Percentiles rank a stretch among this genome's conserved stretches.
phyloP scores from a whole-genome alignment of 2,113 vertebrate genomes.

The Notothenia rossii region DNA sequence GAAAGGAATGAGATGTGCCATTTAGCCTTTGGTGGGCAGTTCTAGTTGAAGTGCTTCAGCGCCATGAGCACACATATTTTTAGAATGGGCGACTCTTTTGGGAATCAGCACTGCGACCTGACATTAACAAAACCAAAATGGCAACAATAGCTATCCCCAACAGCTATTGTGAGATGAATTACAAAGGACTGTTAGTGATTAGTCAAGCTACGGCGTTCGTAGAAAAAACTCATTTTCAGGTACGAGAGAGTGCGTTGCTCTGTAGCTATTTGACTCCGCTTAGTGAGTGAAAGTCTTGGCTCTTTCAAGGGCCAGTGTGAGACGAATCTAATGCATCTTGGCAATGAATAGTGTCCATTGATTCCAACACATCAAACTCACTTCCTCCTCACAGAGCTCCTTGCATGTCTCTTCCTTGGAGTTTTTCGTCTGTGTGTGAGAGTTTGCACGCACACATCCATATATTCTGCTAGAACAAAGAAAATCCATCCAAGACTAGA shows the following conservation, averaged over 20 bases:
- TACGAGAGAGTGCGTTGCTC: not conserved
- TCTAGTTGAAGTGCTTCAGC: conserved; percentile 46
- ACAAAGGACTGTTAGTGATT: conserved; percentile 40
- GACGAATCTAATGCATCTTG: conserved; percentile 65
- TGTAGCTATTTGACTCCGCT: conserved; percentile 33
- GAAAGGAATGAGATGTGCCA: conserved; percentile 49
- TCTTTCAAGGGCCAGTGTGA: conserved; percentile 55
- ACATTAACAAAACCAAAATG: conserved; percentile 59
- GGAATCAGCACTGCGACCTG: conserved; percentile 60
- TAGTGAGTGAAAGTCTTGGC: conserved; percentile 41
- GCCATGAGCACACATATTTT: conserved; percentile 57
- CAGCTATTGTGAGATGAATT: conserved; percentile 50
- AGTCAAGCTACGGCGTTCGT: conserved; percentile 14
- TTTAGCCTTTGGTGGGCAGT: conserved; percentile 54
- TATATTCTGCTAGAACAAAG: conserved; percentile 36
- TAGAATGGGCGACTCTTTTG: conserved; percentile 37
- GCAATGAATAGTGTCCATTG: conserved; percentile 79
- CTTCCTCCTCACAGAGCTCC: conserved; percentile 69
- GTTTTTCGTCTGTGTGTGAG: conserved; percentile 1
- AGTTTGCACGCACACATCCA: not conserved
- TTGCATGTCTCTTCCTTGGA: conserved; percentile 53
- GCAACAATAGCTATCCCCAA: conserved; percentile 38
- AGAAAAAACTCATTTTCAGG: conserved; percentile 22
- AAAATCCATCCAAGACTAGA: conserved; percentile 36
- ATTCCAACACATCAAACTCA: conserved; percentile 74